phyloP scores from a whole-genome alignment of 2,888 invertebrate genomes.

The Meiosimyza decipiens region DNA sequence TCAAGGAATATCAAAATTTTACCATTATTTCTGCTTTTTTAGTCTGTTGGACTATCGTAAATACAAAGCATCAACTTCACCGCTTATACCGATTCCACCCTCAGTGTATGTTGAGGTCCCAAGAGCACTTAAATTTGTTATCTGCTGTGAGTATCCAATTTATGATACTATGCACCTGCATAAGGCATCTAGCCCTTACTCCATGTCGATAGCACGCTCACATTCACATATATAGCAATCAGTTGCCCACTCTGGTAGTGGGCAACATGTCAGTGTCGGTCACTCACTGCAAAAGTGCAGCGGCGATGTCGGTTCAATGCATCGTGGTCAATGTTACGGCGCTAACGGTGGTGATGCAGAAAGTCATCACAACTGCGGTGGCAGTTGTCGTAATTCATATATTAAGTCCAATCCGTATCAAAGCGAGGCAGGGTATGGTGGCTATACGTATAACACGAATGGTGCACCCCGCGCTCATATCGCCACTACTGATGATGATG shows the following conservation, averaged over 20 bases:
- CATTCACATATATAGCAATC: constrained; percentile 68
- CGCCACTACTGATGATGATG: constrained; percentile 42
- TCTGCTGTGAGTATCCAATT: constrained; percentile 90
- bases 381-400: constrained; percentile 60
- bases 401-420: constrained; percentile 64
- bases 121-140: constrained; percentile 80
- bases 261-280: constrained; percentile 53
- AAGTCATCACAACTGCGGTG: constrained; percentile 60
- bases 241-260: constrained; percentile 63
- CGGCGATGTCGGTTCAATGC: constrained; percentile 41
- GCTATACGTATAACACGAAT: constrained; percentile 50
- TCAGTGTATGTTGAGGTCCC: constrained; percentile 89
- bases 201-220: constrained; percentile 65
- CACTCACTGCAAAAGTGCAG: constrained; percentile 53
- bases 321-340: constrained; percentile 59
- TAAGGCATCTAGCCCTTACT: constrained; percentile 64
- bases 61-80: constrained; percentile 90
- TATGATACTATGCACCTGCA: constrained; percentile 78
- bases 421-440: constrained; percentile 62
- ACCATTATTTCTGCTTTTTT: constrained; percentile 39
- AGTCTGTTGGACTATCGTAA: constrained; percentile 87
- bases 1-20: background rate
- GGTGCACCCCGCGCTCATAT: constrained; percentile 34
- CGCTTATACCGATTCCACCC: constrained; percentile 88
- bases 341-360: constrained; percentile 61